These are phyloP conservation scores for Sandelia bainsii DNA, from an alignment of 2,797 vertebrate genomes.

Conservation along the genomic window DNA sequence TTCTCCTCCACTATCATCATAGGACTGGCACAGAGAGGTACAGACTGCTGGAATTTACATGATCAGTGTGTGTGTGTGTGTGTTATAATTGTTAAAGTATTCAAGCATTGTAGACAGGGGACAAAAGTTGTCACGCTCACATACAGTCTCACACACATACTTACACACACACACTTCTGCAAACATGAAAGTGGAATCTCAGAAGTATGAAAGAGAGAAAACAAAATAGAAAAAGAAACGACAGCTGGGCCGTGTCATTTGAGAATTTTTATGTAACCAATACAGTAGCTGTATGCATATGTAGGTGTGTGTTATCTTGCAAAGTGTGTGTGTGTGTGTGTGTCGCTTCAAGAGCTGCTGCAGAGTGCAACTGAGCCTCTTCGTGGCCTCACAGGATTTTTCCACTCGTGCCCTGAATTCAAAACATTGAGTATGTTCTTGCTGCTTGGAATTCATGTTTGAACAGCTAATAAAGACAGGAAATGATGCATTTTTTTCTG, in stretches of 20 bases:
- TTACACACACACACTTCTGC: conserved; percentile 9
- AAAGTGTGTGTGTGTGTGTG: conserved; percentile 32
- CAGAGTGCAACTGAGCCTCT: conserved; percentile 22
- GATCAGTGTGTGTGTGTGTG: conserved; percentile 1
- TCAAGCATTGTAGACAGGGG: conserved; percentile 7
- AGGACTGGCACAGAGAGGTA: conserved; percentile 57
- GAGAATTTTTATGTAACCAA: conserved; percentile 40
- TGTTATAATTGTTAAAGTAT: conserved; percentile 15
- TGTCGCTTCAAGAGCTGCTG: conserved; percentile 40
- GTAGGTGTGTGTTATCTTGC: conserved; percentile 40
- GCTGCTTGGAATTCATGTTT: conserved; percentile 35
- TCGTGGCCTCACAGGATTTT: conserved; percentile 42
- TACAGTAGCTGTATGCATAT: conserved; percentile 32
- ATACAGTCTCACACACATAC: conserved; percentile 3
- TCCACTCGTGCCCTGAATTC: conserved; percentile 57
- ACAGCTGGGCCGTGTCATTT: conserved; percentile 16
- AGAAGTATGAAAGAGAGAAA: conserved; percentile 9
- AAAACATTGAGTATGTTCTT: conserved; percentile 35
- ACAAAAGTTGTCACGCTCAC: conserved; percentile 19
- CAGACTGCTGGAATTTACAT: conserved; percentile 46
- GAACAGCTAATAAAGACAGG: conserved; percentile 66
- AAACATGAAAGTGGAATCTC: conserved; percentile 27
- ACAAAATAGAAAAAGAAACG: neutral
- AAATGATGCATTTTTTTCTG: conserved; percentile 54
- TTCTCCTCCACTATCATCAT: neutral